Conservation (phyloP, 1,140 invertebrate species). For the Leguminivora glycinivorella region DNA sequence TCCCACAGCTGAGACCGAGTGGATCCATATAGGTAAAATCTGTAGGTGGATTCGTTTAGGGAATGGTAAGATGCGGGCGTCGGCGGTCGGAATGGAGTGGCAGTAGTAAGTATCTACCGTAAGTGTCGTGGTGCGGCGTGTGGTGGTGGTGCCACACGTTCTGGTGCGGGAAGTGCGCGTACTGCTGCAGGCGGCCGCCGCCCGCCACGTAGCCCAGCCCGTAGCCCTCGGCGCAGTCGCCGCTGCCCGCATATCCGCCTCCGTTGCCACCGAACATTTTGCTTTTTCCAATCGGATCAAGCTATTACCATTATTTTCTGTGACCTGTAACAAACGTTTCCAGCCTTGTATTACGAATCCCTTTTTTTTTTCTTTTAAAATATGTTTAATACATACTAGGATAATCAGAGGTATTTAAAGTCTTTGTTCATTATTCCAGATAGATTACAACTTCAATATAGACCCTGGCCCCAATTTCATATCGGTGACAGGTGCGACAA, state of each 20-base stretch:
- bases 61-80: neutral
- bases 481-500: no score
- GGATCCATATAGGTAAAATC: neutral
- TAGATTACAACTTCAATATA: neutral
- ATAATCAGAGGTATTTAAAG: neutral
- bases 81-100: conserved; percentile 30
- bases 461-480: no score
- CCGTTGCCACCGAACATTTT: conserved; percentile 51
- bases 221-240: conserved; percentile 60
- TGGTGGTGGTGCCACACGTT: conserved; percentile 70
- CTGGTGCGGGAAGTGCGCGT: conserved; percentile 70
- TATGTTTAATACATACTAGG: neutral
- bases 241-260: conserved; percentile 43
- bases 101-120: conserved; percentile 55
- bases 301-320: neutral
- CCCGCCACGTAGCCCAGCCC: conserved; percentile 60
- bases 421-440: neutral
- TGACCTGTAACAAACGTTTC: conserved; percentile 32
- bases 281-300: conserved; percentile 36
- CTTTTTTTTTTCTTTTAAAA: neutral
- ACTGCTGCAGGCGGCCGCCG: conserved; percentile 62
- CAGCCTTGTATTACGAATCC: neutral
- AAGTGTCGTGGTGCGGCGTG: conserved; percentile 63
- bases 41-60: neutral
- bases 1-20: neutral